Conservation (phyloP, 2,888 invertebrate species). For the Pheosia tremula region DNA sequence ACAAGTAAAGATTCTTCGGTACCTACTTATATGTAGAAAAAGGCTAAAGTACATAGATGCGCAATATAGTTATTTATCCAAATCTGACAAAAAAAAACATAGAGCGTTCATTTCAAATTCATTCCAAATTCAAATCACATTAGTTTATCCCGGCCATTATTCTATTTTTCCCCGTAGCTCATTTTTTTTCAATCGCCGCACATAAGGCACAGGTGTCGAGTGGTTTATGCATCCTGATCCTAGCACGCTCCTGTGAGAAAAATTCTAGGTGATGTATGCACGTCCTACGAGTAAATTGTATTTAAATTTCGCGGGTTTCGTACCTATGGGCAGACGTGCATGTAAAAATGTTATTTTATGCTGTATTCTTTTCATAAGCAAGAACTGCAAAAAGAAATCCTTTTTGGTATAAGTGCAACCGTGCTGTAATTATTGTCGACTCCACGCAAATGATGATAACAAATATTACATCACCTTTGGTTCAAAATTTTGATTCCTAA, state of each 20-base stretch:
- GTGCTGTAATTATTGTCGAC: too few species aligned
- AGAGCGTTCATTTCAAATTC: constrained; percentile 20
- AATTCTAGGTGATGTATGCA: constrained; percentile 33
- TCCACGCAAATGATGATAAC: too few species aligned
- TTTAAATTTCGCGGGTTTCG: not conserved
- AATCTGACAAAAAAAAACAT: too few species aligned
- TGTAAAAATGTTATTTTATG: not conserved
- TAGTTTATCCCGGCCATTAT: constrained; percentile 33
- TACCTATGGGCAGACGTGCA: not conserved
- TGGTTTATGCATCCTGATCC: constrained; percentile 62
- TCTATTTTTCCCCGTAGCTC: constrained; percentile 39
- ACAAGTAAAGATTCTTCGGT: too few species aligned
- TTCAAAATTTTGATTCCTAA: too few species aligned
- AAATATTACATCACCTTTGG: too few species aligned
- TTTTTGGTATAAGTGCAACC: too few species aligned
- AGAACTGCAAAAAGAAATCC: too few species aligned
- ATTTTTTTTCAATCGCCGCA: constrained; percentile 34
- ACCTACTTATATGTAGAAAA: too few species aligned
- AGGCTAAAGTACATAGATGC: too few species aligned
- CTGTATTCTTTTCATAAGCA: too few species aligned
- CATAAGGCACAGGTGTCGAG: constrained; percentile 46
- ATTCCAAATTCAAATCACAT: constrained; percentile 37
- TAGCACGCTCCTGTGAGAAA: constrained; percentile 49
- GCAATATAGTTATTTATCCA: too few species aligned
- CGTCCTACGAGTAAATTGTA: constrained; percentile 26